Evolutionary conservation across 2,113 vertebrate genomes (phyloP), one percentile per base, ranked within the genome.

Genomic region (Melozone crissalis): DNA sequence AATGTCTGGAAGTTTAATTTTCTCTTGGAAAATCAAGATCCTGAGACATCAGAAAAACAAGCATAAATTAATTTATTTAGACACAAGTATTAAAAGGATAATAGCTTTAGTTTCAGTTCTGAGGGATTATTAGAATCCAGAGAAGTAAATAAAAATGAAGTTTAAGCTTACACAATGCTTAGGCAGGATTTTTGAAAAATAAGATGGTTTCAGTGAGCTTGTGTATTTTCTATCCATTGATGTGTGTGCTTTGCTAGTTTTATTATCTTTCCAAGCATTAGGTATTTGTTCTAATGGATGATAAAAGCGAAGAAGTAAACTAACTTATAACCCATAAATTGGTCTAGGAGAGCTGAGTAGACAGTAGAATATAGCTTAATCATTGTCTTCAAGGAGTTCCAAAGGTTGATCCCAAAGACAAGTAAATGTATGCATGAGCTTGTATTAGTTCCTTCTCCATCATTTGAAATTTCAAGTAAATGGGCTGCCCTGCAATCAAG

Each of bases 401-500:
- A 31, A 21, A 80, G 15, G 39, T 71, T 96, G 49, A 89, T 93
- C 21, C 18, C 22, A 81, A 94, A 84, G 49, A 96, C 85, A 88
- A 76, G 51, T 43, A 87, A 30, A 94, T 78, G 73, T 86, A 71
- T 82, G 41, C 79, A 92, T 57, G 44, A 93, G 41, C 71, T 94
- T 30, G 4, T 67, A 83, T 94, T 97, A 96, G 51, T 94, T 46
- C 49, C 37, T 95, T 94, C n/a, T 72, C 20, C 58, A 52, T 90
- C 87, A 95, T 93, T 95, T 96, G 84, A 76, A 79, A 77, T 78
- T 97, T 96, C 79, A 35, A 92, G 73, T 68, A 94, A 96, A 90
- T 86, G 57, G 43, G 59, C 83, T 95, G 54, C 47, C 57, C 37
- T 94, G 30, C 49, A 67, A 68, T 95, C 75, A 77, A 72, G 86